Evolutionary conservation across 2,888 invertebrate species (phyloP), one percentile per base, ranked within the genome.

Genomic region (Mayetiola destructor): DNA sequence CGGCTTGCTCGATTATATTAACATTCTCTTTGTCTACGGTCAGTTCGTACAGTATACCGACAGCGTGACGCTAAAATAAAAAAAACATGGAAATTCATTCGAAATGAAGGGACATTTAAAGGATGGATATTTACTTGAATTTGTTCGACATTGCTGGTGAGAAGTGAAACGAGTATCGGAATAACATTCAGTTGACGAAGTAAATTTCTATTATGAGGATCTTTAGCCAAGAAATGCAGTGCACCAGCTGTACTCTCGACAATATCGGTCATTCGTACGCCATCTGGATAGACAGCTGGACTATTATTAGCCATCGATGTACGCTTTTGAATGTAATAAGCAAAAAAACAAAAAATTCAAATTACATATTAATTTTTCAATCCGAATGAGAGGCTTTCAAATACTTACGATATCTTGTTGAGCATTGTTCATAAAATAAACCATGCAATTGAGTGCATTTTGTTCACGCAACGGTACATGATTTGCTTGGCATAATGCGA

Each of bases 201-300:
- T 60, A 94, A 85, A 59, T 88, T 86, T 59, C 95, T 79, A 75
- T 95, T 96, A 73, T 91, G 86, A 20, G 87, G 82, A 75, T 99
- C 97, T 56, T 94, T 77, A 1, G 96, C 96, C 61, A 99, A 78
- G 68, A 97, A 95, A 71, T 99, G 97, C 60, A 99, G 78, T 16
- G 97, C 97, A 1, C 96, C 97, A 5, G 97, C 94, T 0, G 95
- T 93, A 29, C 95, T 95, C 72, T 99, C 99, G 16, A 99, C 93
- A 61, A 99, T 95, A 74, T 99, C 97, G 68, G 97, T 95, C 96
- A 97, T 96, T 42, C 95, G 84, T 6, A 99, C 96, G 16, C 97
- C 97, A 72, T 96, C 93, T 1, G 91, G 88, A 71, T 91, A 92
- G 1, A 85, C 85, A 8, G 82, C 84, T 20, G 80, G 77, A 63